Evolutionary conservation across 2,888 invertebrate species (phyloP).

Genomic region (Nemurella pictetii): DNA sequence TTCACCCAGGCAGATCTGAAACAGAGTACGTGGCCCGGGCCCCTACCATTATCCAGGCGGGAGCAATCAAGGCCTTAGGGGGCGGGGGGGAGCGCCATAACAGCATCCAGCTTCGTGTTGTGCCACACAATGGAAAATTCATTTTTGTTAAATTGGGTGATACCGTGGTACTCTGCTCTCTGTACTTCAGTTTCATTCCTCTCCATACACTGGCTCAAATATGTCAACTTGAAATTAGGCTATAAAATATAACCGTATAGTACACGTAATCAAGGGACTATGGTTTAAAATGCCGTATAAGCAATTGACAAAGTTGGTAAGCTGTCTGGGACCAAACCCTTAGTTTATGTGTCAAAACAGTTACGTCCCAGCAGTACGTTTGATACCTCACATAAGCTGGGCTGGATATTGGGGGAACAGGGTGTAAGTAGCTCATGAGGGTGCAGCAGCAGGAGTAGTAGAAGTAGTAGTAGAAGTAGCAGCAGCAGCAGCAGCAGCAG

Average conservation of each 20-base stretch:
- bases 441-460: not conserved
- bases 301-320: conserved; percentile 16
- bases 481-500: not conserved
- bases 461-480: not conserved
- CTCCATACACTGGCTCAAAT: not conserved
- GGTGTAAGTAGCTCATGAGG: not conserved
- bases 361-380: conserved; percentile 14
- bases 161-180: no score
- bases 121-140: no score
- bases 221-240: not conserved
- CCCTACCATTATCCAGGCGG: no score
- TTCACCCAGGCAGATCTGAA: no score
- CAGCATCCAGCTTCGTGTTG: no score
- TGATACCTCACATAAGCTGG: not conserved
- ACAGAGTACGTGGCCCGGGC: no score
- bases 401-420: not conserved
- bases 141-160: no score
- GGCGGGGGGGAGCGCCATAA: no score
- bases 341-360: conserved; percentile 39
- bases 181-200: not conserved
- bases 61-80: no score
- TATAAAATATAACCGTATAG: not conserved
- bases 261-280: not conserved
- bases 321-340: conserved; percentile 7
- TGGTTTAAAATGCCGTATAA: not conserved